Base-by-base conservation (phyloP, 92 coral and sea anemone species). In the Scolanthus callimorphus region DNA sequence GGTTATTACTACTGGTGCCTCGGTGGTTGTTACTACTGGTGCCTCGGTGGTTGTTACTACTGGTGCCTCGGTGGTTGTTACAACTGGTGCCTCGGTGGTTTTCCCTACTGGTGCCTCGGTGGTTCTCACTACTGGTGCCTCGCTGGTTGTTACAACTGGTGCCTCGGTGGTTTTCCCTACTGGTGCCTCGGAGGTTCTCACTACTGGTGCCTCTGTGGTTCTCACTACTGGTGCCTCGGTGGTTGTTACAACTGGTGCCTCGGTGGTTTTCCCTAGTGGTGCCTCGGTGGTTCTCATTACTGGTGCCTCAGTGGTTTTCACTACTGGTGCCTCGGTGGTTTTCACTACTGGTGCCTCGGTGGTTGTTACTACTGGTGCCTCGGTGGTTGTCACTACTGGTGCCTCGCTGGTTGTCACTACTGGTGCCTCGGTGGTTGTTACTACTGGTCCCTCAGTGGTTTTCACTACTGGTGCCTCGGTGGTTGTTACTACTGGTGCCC, bases 381-480 rank as follows among this genome's bases (percentile, higher is more conserved):
- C 15, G 41, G 41, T 34, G 8, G 15, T 34, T 34, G 41, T 34
- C 15, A 15, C 15, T 34, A n/a, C 41, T 34, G 41, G 41, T 34
- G 41, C 41, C 15, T 6, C 41, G 15, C 8, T 34, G 41, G 41
- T 34, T 15, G n/a, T n/a, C n/a, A n/a, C n/a, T n/a, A n/a, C n/a
- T n/a, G n/a, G n/a, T n/a, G 6, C 41, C 41, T 6, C 8, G 8
- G 41, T 15, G 8, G 15, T 34, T 6, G 41, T 34, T 34, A 15
- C 15, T 34, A 6, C 41, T 34, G 41, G 41, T 34, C 8, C 41
- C n/a, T n/a, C n/a, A n/a, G n/a, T n/a, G n/a, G n/a, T n/a, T n/a
- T n/a, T n/a, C n/a, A n/a, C n/a, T n/a, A n/a, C 29, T 19, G 22
- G 62, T 29, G 59, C 43, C 25, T 52, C 3, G 4, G 59, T 23